These are phyloP conservation scores for Drosophila cognata DNA, from an alignment of 2,888 invertebrate genomes.

Conservation along the genomic window DNA sequence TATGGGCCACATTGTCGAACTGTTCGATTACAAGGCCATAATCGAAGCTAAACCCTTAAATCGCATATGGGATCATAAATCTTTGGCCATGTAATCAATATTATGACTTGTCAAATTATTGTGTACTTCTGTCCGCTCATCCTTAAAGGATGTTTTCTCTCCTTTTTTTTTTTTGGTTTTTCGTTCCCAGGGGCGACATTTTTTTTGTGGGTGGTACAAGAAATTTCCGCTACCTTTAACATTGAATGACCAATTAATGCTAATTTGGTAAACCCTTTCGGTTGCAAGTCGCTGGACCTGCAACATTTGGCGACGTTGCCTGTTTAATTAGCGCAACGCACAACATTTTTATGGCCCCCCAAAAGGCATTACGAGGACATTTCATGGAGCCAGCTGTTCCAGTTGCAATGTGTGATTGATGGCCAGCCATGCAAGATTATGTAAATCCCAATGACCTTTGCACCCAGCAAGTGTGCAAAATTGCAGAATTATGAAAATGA, in stretches of 20 bases:
- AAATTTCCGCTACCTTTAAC: slow-evolving; percentile 36
- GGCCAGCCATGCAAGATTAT: slow-evolving; percentile 52
- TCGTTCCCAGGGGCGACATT: slow-evolving; percentile 62
- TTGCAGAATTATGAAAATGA: slow-evolving; percentile 76
- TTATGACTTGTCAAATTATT: slow-evolving; percentile 80
- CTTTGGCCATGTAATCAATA: slow-evolving; percentile 71
- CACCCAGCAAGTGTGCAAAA: slow-evolving; percentile 71
- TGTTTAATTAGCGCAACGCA: slow-evolving; percentile 69
- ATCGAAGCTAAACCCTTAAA: slow-evolving; percentile 76
- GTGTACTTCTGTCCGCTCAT: slow-evolving; percentile 59
- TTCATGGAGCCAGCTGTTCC: slow-evolving; percentile 47
- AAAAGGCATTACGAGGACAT: slow-evolving; percentile 18
- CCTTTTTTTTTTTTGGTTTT: slow-evolving; percentile 2
- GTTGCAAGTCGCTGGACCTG: slow-evolving; percentile 56
- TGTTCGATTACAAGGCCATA: slow-evolving; percentile 84
- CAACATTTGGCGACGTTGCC: slow-evolving; percentile 22
- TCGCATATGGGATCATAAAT: slow-evolving; percentile 73
- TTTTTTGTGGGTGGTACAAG: slow-evolving; percentile 23
- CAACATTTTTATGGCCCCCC: slow-evolving; percentile 43
- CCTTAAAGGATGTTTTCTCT: slow-evolving; percentile 43
- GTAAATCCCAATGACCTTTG: slow-evolving; percentile 73
- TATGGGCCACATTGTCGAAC: slow-evolving; percentile 84
- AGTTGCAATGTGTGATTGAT: slow-evolving; percentile 64
- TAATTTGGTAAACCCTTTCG: slow-evolving; percentile 62
- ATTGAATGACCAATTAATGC: slow-evolving; percentile 72